Evolutionary conservation across 2,888 invertebrate species (phyloP).

Genomic region (Heliconius cydno): DNA sequence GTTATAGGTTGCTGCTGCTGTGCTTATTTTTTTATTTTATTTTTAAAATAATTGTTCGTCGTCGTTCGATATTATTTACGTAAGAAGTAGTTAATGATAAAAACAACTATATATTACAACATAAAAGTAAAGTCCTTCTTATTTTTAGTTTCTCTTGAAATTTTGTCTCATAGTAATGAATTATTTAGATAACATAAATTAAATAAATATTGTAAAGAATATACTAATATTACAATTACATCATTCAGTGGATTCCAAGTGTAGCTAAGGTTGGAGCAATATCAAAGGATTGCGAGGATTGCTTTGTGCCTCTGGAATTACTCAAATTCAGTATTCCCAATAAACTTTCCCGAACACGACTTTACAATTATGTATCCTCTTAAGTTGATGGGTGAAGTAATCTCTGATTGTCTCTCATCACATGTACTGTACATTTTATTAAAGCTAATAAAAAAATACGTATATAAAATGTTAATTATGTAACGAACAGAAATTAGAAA

Average conservation of each 20-base stretch:
- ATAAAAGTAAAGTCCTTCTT: no score
- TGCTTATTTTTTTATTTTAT: no score
- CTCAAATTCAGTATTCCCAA: slow-evolving; percentile 54
- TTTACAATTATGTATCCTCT: slow-evolving; percentile 44
- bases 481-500: no score
- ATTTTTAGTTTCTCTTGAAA: no score
- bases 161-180: no score
- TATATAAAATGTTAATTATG: neutral
- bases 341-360: slow-evolving; percentile 53
- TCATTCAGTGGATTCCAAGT: slow-evolving; percentile 15
- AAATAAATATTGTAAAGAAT: no score
- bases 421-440: neutral
- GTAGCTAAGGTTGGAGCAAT: slow-evolving; percentile 55
- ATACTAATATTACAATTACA: neutral
- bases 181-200: no score
- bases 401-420: slow-evolving; percentile 12
- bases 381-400: slow-evolving; percentile 36
- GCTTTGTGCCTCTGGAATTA: slow-evolving; percentile 58
- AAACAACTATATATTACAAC: no score
- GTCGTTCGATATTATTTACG: no score
- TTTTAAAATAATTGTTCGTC: no score
- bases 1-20: no score
- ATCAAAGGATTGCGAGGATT: slow-evolving; percentile 61
- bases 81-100: no score
- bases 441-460: neutral